These are phyloP conservation scores for Baccha elongata DNA, from an alignment of 2,888 invertebrate genomes.

Conservation along the genomic window DNA sequence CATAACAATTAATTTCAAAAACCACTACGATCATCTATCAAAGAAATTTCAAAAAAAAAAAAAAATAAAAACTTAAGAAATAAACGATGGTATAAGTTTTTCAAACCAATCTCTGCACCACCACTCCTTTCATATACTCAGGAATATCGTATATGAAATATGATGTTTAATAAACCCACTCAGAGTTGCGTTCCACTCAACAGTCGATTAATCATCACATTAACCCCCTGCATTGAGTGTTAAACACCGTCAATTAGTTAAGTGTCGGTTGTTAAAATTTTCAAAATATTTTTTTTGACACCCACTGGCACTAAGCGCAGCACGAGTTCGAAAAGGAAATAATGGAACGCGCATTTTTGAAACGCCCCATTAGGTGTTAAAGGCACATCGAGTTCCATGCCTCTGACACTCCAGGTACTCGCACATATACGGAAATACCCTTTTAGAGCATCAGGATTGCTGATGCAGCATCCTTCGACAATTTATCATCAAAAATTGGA, in stretches of 20 bases:
- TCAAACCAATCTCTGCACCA: constrained; percentile 9
- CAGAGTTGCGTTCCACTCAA: constrained; percentile 48
- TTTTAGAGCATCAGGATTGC: constrained; percentile 3
- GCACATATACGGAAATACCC: constrained; percentile 25
- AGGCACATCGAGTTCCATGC: constrained; percentile 26
- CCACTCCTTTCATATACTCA: constrained; percentile 37
- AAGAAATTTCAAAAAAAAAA: background rate
- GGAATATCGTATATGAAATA: constrained; percentile 54
- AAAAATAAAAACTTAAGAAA: background rate
- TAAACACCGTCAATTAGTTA: constrained; percentile 66
- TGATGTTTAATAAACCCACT: constrained; percentile 73
- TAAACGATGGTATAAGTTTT: background rate
- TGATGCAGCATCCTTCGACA: constrained; percentile 51
- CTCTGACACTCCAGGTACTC: constrained; percentile 35
- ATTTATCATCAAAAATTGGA: constrained; percentile 66
- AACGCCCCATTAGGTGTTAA: constrained; percentile 58
- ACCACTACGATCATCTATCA: constrained; percentile 52
- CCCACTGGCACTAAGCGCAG: constrained; percentile 52
- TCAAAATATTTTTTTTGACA: constrained; percentile 68
- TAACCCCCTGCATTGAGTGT: constrained; percentile 67
- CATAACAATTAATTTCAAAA: constrained; percentile 61
- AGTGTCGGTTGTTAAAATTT: constrained; percentile 66
- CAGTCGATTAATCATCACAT: constrained; percentile 71
- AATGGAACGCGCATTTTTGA: constrained; percentile 41
- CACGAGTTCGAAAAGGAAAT: background rate